Evolutionary conservation across 1,140 invertebrate species (phyloP), one percentile per base, ranked within the genome.

Genomic region (Lanistes nyassanus): DNA sequence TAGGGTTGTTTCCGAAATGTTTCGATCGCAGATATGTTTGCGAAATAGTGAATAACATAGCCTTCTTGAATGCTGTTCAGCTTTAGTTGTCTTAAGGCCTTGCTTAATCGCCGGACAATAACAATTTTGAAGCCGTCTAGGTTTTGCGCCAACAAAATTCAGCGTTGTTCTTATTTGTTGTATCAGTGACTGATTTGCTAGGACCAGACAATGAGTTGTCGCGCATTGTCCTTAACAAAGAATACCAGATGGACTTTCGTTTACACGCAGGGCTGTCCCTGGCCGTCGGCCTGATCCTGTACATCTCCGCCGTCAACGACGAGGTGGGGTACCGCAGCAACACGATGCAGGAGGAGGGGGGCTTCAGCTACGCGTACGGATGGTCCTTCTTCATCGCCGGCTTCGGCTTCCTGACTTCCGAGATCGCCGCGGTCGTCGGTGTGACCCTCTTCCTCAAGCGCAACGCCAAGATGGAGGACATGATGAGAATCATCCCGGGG

Each of bases 291-390:
- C 83, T 86, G 68, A 85, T 86, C n/a, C 72, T 87, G 23, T 87
- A 84, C 71, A 87, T 87, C 31, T 86, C 85, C 13, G 82, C 83
- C 53, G 79, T 87, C 37, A 87, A 87, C 65, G 86, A 87, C 73
- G 86, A 86, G 67, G 84, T 86, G 16, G 79, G 82, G 42, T 79
- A 83, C 69, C 66, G 83, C 56, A 74, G 75, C 67, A 75, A 79
- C 42, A 78, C 81, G 16, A 82, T 53, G 71, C 75, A 72, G 68
- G 75, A 67, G 68, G 70, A 79, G 34, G 75, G 72, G 0, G 75
- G 73, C 26, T 87, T 87, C 74, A 62, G 65, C 7, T 87, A 86
- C 72, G 26, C 31, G 1, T 87, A 87, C 75, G 83, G 86, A 39
- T 87, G 84, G 84, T 86, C 86, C 23, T 82, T 85, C 74, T 83